phyloP scores from a whole-genome alignment of 2,797 vertebrate genomes.

The Channa striata region DNA sequence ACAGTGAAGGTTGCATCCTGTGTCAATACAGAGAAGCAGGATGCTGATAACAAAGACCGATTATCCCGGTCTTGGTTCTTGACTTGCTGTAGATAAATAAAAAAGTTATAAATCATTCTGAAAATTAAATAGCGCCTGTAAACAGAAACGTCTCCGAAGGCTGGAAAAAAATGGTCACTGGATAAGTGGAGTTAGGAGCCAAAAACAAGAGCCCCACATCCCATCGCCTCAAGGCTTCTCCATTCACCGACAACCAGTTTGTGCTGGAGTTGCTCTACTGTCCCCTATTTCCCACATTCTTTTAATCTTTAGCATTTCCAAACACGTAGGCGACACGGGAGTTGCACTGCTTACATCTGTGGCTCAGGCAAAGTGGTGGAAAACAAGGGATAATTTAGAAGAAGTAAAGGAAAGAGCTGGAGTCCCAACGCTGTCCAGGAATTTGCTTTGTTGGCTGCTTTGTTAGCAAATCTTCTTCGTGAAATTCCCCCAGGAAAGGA shows the following conservation, averaged over 20 bases:
- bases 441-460: constrained; percentile 55
- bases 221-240: constrained; percentile 36
- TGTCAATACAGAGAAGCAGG: constrained; percentile 9
- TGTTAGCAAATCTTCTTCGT: constrained; percentile 38
- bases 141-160: constrained; percentile 14
- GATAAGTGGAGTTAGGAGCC: background rate
- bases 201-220: background rate
- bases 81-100: background rate
- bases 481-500: constrained; percentile 26
- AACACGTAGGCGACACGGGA: constrained; percentile 6
- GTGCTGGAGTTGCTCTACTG: constrained; percentile 17
- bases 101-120: background rate
- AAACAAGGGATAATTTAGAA: constrained; percentile 26
- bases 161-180: background rate
- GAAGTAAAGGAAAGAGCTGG: constrained; percentile 1
- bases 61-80: background rate
- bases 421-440: constrained; percentile 51
- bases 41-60: background rate
- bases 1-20: constrained; percentile 1
- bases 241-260: constrained; percentile 30
- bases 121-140: constrained; percentile 6
- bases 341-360: constrained; percentile 16
- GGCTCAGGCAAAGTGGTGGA: constrained; percentile 27
- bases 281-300: background rate
- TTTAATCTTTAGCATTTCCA: constrained; percentile 6